phyloP scores from a whole-genome alignment of 1,140 invertebrate species.

The Papilio xuthus region DNA sequence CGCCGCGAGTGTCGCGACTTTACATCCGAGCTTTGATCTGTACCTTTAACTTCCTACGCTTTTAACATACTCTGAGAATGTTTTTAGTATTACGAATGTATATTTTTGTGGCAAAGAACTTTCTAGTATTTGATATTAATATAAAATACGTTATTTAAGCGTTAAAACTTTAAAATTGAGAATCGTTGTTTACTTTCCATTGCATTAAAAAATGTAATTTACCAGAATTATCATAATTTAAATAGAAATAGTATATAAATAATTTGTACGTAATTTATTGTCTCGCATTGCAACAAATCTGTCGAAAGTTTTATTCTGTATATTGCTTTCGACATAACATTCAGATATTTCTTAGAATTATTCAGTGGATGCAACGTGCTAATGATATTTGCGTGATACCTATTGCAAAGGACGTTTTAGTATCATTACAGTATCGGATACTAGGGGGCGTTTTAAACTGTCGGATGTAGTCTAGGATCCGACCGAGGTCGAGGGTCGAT shows the following conservation, averaged over 20 bases:
- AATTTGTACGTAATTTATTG: no score
- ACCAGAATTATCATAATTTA: no score
- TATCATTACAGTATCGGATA: not conserved
- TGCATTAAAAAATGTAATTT: no score
- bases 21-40: not conserved
- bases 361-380: not conserved
- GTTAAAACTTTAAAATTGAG: not conserved
- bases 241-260: no score
- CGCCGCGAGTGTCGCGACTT: not conserved
- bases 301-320: no score
- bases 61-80: not conserved
- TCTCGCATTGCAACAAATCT: no score
- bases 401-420: not conserved
- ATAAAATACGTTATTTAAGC: not conserved
- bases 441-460: conserved; percentile 6
- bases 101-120: not conserved
- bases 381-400: not conserved
- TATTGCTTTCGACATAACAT: no score
- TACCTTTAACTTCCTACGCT: conserved; percentile 7
- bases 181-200: no score
- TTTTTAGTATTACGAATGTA: not conserved
- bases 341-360: no score
- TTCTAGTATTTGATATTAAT: not conserved
- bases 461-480: conserved; percentile 2
- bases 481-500: not conserved